Percentiles rank a stretch among this genome's conserved stretches.
phyloP scores from a whole-genome alignment of 2,797 vertebrate genomes.

The Gymnoscopelus microlampas region DNA sequence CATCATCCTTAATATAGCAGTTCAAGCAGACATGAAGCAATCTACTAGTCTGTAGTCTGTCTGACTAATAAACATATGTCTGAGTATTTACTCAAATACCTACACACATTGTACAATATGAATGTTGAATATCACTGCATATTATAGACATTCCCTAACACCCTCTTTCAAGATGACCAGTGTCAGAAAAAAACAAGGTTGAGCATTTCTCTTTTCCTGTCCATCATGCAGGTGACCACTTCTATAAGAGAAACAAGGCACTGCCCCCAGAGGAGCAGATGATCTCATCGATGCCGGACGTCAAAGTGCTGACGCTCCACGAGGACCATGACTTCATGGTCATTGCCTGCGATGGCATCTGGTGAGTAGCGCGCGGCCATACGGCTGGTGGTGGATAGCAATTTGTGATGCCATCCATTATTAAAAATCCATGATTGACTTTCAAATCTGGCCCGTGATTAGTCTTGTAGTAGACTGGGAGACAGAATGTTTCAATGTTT shows the following conservation, averaged over 20 bases:
- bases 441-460: not conserved
- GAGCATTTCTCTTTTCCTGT: not conserved
- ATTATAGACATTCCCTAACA: too few species aligned
- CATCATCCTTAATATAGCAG: too few species aligned
- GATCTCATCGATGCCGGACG: conserved; percentile 96
- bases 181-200: not conserved
- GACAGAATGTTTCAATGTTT: not conserved
- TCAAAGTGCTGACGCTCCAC: conserved; percentile 94
- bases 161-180: not conserved
- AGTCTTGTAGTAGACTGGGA: not conserved
- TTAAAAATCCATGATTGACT: not conserved
- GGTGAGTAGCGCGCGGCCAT: conserved; percentile 78
- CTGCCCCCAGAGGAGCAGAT: conserved; percentile 97
- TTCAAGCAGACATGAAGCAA: too few species aligned
- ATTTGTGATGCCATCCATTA: not conserved
- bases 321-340: conserved; percentile 98
- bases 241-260: conserved; percentile 96
- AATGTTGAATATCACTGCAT: too few species aligned
- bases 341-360: conserved; percentile 98
- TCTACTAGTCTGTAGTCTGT: too few species aligned
- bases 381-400: too few species aligned
- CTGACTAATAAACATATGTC: too few species aligned
- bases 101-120: too few species aligned
- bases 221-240: conserved; percentile 90
- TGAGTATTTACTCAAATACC: too few species aligned